phyloP scores from a whole-genome alignment of 2,888 invertebrate species.

The Sarcophaga subvicina region DNA sequence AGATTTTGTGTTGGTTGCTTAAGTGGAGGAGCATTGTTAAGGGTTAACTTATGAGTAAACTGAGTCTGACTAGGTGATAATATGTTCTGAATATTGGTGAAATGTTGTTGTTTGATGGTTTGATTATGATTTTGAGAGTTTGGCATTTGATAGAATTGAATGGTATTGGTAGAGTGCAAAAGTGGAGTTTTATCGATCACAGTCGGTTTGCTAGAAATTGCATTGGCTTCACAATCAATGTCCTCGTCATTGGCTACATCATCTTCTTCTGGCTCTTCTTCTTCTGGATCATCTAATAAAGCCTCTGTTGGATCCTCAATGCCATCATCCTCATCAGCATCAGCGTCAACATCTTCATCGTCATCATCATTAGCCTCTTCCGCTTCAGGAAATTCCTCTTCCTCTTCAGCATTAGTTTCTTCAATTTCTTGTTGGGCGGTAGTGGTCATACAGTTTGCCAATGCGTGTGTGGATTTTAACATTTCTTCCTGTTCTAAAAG shows the following conservation, averaged over 20 bases:
- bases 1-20: constrained; percentile 35
- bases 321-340: constrained; percentile 51
- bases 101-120: constrained; percentile 44
- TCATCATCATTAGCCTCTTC: constrained; percentile 46
- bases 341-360: constrained; percentile 34
- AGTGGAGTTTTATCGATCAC: constrained; percentile 58
- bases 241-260: constrained; percentile 34
- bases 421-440: constrained; percentile 25
- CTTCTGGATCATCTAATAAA: constrained; percentile 60
- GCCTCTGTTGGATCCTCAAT: neutral
- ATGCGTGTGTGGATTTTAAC: constrained; percentile 18
- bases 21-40: neutral
- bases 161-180: constrained; percentile 23
- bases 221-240: constrained; percentile 26
- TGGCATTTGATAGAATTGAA: constrained; percentile 61
- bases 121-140: constrained; percentile 27
- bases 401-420: constrained; percentile 42
- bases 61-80: constrained; percentile 44
- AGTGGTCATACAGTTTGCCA: constrained; percentile 37
- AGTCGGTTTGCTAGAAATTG: constrained; percentile 44
- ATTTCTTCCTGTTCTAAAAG: constrained; percentile 11
- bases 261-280: constrained; percentile 19
- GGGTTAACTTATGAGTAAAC: constrained; percentile 41
- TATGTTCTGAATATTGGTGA: constrained; percentile 49
- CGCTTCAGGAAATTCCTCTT: constrained; percentile 39